Conservation (phyloP, 2,797 vertebrate species). For the Poliocrania exsul region DNA sequence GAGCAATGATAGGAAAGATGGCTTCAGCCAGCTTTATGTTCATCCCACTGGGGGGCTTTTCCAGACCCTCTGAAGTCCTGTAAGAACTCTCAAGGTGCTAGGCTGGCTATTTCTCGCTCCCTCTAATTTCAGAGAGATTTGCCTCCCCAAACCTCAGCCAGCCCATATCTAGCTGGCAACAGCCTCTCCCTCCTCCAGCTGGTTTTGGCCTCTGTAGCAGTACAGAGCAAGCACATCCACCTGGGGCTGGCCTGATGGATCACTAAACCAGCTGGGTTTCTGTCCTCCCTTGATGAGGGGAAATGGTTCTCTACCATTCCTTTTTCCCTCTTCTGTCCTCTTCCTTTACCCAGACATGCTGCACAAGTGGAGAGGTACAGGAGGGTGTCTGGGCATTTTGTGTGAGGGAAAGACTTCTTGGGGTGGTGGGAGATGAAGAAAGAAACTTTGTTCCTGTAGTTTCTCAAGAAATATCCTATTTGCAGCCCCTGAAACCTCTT, state of each 20-base stretch:
- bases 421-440: neutral
- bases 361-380: neutral
- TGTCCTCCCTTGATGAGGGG: neutral
- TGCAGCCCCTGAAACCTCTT: neutral
- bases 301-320: neutral
- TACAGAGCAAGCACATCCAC: rapidly evolving
- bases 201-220: neutral
- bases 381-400: neutral
- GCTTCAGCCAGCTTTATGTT: neutral
- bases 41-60: neutral
- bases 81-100: too few species aligned
- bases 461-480: neutral
- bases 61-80: neutral
- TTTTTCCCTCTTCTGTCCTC: neutral
- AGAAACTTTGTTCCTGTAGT: neutral
- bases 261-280: neutral
- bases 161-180: neutral
- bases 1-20: neutral
- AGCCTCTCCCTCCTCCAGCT: neutral
- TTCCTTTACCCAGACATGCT: neutral
- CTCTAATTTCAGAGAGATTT: neutral
- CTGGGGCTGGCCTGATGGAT: neutral
- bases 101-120: neutral
- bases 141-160: neutral
- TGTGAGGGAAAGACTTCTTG: neutral